Base-by-base conservation (phyloP, 2,888 invertebrate genomes). In the Steromphala cineraria region DNA sequence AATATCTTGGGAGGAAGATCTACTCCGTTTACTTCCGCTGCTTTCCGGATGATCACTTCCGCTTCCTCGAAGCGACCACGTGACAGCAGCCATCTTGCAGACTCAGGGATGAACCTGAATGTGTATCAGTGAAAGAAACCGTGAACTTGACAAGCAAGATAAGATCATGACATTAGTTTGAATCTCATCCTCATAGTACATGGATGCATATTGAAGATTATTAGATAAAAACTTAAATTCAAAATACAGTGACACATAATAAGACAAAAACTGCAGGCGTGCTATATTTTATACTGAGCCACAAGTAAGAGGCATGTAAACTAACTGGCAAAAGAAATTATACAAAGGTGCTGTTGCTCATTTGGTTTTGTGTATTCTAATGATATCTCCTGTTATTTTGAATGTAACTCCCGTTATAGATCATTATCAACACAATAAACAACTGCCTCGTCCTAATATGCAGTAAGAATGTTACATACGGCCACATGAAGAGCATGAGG, bases 401-500 rank as follows among this genome's bases (percentile, higher is more conserved):
- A n/a, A n/a, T n/a, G n/a, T n/a, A n/a, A n/a, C n/a, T n/a, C n/a
- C n/a, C n/a, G n/a, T n/a, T n/a, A n/a, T n/a, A n/a, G n/a, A n/a
- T n/a, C n/a, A n/a, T n/a, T n/a, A n/a, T 4, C 2, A 36, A 4
- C 7, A 36, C 36, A 36, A 36, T 4, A 36, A 4, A 7, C 2
- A 2, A 36, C 4, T 4, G 2, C 7, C 36, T 36, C 4, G 7
- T 2, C 2, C 36, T 56, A 1, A 55, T 55, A 2, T 55, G 24
- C 56, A 56, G 24, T 56, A n/a, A n/a, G n/a, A n/a, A n/a, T n/a
- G n/a, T 19, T 28, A 83, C 85, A 80, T 83, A 90, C 90, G 89
- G 90, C 81, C 85, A 89, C 71, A 87, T 86, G 0, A 81, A 46
- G 8, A 90, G 53, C 13, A 90, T 75, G 0, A 89, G 81, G 0